phyloP scores from a whole-genome alignment of 2,797 vertebrate genomes.

The Anisognathus igniventris region DNA sequence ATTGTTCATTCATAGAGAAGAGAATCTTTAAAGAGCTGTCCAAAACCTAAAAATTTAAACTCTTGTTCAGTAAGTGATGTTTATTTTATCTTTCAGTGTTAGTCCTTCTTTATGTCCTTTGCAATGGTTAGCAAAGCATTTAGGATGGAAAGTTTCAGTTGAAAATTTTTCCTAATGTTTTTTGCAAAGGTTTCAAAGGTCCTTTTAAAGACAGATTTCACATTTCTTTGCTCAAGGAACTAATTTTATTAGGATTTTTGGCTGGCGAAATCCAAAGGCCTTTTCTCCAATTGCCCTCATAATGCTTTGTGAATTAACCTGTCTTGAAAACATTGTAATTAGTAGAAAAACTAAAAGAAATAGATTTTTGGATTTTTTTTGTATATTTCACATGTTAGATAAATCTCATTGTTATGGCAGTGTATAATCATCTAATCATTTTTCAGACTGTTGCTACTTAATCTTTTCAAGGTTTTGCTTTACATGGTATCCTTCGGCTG shows the following conservation, averaged over 20 bases:
- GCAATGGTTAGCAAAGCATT: background rate
- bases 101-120: background rate
- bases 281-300: background rate
- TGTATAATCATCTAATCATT: background rate
- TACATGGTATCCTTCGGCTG: background rate
- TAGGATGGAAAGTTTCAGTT: background rate
- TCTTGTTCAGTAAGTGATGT: background rate
- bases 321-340: background rate
- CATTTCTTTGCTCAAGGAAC: background rate
- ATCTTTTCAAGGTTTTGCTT: background rate
- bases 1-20: background rate
- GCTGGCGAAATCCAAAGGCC: background rate
- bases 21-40: background rate
- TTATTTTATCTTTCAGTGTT: background rate
- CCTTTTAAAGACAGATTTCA: background rate
- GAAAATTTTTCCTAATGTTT: background rate
- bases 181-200: background rate
- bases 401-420: background rate
- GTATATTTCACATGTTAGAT: background rate
- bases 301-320: background rate
- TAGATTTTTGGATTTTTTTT: background rate
- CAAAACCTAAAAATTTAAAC: background rate
- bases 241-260: background rate
- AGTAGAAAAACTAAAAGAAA: background rate
- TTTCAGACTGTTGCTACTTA: background rate